These are phyloP conservation scores for Picus viridis DNA, from an alignment of 2,797 vertebrate species.

Conservation along the genomic window DNA sequence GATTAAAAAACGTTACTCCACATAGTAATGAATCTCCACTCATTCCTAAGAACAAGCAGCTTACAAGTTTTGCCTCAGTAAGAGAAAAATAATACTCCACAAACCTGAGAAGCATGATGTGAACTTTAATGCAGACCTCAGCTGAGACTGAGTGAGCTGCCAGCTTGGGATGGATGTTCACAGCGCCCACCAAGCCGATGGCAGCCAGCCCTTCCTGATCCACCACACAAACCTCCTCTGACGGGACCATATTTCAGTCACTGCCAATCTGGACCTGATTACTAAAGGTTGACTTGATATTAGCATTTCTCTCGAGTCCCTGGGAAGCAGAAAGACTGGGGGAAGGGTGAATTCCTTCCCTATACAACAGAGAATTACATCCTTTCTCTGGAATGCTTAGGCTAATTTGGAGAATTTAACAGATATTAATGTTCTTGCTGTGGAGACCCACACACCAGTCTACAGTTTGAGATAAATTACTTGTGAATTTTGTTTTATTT, in stretches of 20 bases:
- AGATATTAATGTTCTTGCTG: slow-evolving; percentile 49
- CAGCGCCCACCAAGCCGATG: not conserved
- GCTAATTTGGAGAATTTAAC: slow-evolving; percentile 60
- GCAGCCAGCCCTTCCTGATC: not conserved
- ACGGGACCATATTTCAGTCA: accelerated
- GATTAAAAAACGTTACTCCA: not conserved
- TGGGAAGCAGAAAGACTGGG: slow-evolving; percentile 20
- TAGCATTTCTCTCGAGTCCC: not conserved
- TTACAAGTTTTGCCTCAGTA: not conserved
- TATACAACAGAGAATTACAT: slow-evolving; percentile 60
- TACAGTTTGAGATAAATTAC: slow-evolving; percentile 26
- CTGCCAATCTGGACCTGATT: not conserved
- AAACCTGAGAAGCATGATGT: not conserved
- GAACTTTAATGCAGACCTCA: not conserved
- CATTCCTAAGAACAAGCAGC: not conserved
- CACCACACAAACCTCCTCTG: not conserved
- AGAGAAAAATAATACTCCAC: not conserved
- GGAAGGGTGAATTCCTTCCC: slow-evolving; percentile 58
- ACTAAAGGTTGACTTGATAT: not conserved
- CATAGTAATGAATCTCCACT: not conserved
- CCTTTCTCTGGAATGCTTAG: slow-evolving; percentile 62
- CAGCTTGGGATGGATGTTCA: not conserved
- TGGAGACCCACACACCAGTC: not conserved
- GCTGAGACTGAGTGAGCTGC: not conserved
- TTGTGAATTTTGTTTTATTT: slow-evolving; percentile 53